A percentile compares a stretch with the other conserved stretches of the same genome.
Evolutionary conservation across 2,888 invertebrate genomes (phyloP).

Genomic region (Octodonta nipae): DNA sequence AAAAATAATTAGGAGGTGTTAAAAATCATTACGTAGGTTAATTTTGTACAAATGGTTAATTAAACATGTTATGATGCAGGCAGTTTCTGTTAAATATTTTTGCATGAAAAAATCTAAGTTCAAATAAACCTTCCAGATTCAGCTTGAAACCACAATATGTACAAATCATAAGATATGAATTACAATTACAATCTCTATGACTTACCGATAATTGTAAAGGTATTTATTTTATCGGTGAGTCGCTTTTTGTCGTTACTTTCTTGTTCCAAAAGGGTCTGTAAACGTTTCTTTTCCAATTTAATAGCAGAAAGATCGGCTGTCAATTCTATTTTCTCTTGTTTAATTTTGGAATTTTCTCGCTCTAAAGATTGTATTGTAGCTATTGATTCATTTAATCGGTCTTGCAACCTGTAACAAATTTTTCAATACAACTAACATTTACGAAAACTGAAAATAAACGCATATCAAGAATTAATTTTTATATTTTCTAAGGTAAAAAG

Average conservation of each 20-base stretch:
- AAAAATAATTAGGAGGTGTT: no score
- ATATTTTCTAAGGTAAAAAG: no score
- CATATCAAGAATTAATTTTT: no score
- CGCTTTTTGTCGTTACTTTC: constrained; percentile 43
- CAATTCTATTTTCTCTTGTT: constrained; percentile 36
- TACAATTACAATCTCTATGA: not conserved
- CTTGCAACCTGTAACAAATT: constrained; percentile 32
- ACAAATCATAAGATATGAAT: not conserved
- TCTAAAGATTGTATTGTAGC: constrained; percentile 39
- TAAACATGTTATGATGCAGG: no score
- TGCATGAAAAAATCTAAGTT: no score
- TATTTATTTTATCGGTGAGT: constrained; percentile 43
- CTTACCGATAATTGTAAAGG: constrained; percentile 46
- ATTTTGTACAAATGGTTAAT: no score
- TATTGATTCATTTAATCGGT: constrained; percentile 36
- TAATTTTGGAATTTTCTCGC: constrained; percentile 35
- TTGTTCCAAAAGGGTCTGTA: constrained; percentile 44
- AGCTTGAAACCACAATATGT: no score
- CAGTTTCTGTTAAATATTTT: no score
- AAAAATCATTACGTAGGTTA: no score
- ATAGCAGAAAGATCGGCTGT: constrained; percentile 37
- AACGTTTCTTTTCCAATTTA: constrained; percentile 43
- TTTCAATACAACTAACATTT: no score
- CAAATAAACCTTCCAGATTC: no score
- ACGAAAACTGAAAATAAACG: no score